A percentile compares a stretch with the other conserved stretches of the same genome.
Evolutionary conservation across 2,797 vertebrate genomes (phyloP).

Genomic region (Enteromius viviparus): DNA sequence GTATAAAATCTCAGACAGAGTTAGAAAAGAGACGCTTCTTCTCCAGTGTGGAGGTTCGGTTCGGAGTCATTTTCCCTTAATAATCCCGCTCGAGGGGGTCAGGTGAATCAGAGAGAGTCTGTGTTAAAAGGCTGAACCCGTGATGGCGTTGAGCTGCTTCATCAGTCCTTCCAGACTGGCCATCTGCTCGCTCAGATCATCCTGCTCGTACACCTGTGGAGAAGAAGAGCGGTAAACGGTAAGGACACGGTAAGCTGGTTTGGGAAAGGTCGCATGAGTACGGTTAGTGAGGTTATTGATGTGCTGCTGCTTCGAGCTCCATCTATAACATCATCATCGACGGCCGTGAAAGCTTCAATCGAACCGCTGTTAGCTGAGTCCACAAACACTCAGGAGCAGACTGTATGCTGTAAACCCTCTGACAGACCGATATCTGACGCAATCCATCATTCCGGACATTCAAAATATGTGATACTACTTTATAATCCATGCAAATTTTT

Average conservation of each 20-base stretch:
- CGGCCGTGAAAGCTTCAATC: not conserved
- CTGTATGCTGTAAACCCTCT: not conserved
- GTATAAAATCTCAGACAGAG: slow-evolving; percentile 18
- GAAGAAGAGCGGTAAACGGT: not conserved
- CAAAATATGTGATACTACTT: not conserved
- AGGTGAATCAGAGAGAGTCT: slow-evolving; percentile 20
- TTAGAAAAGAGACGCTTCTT: slow-evolving; percentile 27
- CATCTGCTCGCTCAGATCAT: slow-evolving; percentile 97
- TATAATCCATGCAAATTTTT: too few relatives aligned
- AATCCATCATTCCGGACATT: not conserved
- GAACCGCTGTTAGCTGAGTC: not conserved
- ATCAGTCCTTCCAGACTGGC: slow-evolving; percentile 95
- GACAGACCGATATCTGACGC: not conserved
- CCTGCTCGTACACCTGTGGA: slow-evolving; percentile 91
- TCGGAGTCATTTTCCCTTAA: not conserved
- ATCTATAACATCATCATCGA: not conserved
- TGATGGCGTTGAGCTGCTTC: slow-evolving; percentile 98
- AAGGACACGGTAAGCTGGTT: not conserved
- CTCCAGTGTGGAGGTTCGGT: not conserved
- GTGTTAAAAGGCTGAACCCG: slow-evolving; percentile 92
- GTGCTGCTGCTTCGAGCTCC: not conserved
- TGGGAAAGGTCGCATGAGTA: not conserved
- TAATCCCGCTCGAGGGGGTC: slow-evolving; percentile 16
- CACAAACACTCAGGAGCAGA: not conserved
- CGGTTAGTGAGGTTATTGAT: slow-evolving; percentile 1